Conservation (phyloP, 2,888 invertebrate genomes). For the Archips xylosteana region DNA sequence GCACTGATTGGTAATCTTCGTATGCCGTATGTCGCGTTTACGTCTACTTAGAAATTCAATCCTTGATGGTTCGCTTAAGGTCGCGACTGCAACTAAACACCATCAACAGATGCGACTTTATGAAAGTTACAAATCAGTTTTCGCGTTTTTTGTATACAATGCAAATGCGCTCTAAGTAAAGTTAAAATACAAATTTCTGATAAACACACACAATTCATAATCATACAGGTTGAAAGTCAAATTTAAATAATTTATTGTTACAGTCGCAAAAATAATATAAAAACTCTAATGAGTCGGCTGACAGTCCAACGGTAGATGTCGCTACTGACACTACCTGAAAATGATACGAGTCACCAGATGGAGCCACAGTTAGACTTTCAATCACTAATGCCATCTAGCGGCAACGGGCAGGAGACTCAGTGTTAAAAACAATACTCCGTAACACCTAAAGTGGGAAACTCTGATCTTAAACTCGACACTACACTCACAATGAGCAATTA, state of each 20-base stretch:
- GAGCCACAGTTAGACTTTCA: neutral
- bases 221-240: slow-evolving; percentile 52
- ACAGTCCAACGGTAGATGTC: slow-evolving; percentile 9
- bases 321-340: neutral
- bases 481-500: neutral
- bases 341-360: neutral
- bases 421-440: slow-evolving; percentile 28
- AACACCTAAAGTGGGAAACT: neutral
- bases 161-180: slow-evolving; percentile 27
- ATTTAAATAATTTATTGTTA: slow-evolving; percentile 40
- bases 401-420: neutral
- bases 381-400: slow-evolving; percentile 20
- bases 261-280: slow-evolving; percentile 45
- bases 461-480: neutral
- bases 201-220: slow-evolving; percentile 71
- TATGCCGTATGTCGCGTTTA: neutral
- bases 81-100: neutral
- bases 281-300: slow-evolving; percentile 10
- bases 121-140: neutral
- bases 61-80: neutral
- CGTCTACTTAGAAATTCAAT: neutral
- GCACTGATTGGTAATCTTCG: neutral
- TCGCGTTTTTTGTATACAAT: neutral
- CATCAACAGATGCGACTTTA: neutral
- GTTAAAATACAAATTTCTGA: slow-evolving; percentile 54